Percentiles rank a stretch among this genome's conserved stretches.
Conservation (phyloP, 2,113 vertebrate species). For the Onychostoma macrolepis region DNA sequence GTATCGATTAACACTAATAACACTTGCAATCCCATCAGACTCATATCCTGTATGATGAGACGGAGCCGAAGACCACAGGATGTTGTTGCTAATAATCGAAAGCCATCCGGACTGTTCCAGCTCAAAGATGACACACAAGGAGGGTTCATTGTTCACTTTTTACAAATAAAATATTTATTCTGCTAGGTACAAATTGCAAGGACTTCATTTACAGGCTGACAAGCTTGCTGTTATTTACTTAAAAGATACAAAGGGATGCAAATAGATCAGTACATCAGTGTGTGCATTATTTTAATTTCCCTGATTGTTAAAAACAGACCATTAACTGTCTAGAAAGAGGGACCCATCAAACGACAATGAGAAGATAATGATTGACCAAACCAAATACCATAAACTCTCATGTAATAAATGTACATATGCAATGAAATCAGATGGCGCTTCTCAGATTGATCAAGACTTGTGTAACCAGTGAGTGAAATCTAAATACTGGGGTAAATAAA, state of each 20-base stretch:
- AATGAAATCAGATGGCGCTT: not conserved
- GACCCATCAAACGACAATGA: not conserved
- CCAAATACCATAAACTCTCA: not conserved
- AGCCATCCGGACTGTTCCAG: not conserved
- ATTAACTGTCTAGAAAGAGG: not conserved
- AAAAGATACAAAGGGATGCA: not conserved
- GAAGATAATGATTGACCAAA: not conserved
- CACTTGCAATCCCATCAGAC: not conserved
- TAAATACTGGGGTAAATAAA: constrained; percentile 11
- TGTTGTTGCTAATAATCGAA: not conserved
- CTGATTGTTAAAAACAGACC: not conserved
- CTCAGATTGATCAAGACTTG: constrained; percentile 1
- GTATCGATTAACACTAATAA: not conserved
- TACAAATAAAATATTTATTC: constrained; percentile 53
- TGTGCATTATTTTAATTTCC: not conserved
- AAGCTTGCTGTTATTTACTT: constrained; percentile 4
- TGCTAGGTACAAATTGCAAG: constrained; percentile 31
- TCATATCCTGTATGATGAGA: not conserved
- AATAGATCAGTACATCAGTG: not conserved
- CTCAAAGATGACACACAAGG: not conserved
- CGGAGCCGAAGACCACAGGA: not conserved
- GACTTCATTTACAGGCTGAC: constrained; percentile 29
- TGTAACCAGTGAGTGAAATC: not conserved
- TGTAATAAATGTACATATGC: not conserved
- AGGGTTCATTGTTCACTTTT: not conserved